Base-by-base conservation (phyloP, 2,888 invertebrate species). In the Formica aserva region DNA sequence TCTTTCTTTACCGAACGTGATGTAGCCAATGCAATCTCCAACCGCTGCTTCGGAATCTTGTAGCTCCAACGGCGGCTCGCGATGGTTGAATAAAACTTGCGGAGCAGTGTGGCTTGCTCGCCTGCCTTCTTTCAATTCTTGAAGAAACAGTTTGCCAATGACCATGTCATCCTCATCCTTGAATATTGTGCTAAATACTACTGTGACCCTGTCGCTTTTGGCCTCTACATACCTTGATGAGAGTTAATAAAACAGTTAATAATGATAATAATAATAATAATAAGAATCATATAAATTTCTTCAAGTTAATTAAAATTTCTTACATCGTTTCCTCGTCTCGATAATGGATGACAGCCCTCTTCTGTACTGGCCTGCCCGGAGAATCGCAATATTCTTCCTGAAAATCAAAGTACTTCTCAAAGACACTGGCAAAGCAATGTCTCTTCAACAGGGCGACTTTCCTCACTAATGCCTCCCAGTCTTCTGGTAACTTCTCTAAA, bases 131-230 rank as follows among this genome's bases (percentile, higher is more conserved):
- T 99, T 98, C 93, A 99, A 97, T 95, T 99, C 99, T 96, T 99
- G 99, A 97, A 99, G 98, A 96, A 99, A 99, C 92, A 99, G 98
- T 96, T 99, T 99, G 82, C 99, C 99, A 95, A 99, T 98, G 80
- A 99, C 97, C 93, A 99, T 97, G 95, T 99, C 99, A 95, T 99
- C 99, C 94, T 99, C 98, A 95, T 99, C 99, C 93, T 98, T 98
- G 95, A 99, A 99, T 94, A 99, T 97, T 89, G 99, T 99, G 92
- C 99, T 99, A 96, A 99, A 99, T 88, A 99, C 99, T 87, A 99
- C 99, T 26, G 99, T 99, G 86, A 99, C 99, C 92, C 99, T 96
- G 95, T 99, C 99, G 86, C 98, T 97, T 95, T 99, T 99, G 85
- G 99, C 99, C 95, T 99, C 99, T 89, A 99, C 98, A 95, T 99